These are phyloP conservation scores for Petaurus breviceps DNA, from an alignment of 2,113 vertebrate genomes.

Conservation along the genomic window DNA sequence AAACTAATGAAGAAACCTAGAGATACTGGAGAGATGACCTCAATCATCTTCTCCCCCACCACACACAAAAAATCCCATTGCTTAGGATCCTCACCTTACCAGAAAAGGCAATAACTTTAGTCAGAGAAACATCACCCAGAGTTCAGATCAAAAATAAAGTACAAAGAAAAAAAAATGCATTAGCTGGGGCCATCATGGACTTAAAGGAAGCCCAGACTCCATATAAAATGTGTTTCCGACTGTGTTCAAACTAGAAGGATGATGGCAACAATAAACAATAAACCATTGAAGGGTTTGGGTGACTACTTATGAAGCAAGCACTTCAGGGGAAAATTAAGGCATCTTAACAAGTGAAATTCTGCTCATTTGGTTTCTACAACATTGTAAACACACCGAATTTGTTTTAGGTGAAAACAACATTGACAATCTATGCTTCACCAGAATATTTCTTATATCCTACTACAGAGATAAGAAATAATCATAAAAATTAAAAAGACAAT, in stretches of 20 bases:
- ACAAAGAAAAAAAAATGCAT: no score
- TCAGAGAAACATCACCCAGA: neutral
- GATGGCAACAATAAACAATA: neutral
- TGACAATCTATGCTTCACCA: neutral
- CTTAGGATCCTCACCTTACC: neutral
- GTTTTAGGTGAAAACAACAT: neutral
- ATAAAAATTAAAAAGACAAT: neutral
- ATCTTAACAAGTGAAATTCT: neutral
- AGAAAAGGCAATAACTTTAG: no score
- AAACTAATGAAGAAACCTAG: conserved; percentile 42
- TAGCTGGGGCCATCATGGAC: neutral
- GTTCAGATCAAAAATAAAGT: neutral
- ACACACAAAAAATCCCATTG: neutral
- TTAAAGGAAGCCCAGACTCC: neutral
- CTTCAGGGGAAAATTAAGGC: neutral
- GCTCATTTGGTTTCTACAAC: neutral
- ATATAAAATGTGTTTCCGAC: neutral
- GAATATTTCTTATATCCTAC: neutral
- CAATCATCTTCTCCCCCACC: neutral
- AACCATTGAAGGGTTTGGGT: neutral
- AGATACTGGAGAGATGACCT: neutral
- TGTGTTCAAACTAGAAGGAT: neutral
- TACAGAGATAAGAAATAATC: neutral
- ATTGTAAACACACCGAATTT: neutral
- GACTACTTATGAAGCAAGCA: neutral